Evolutionary conservation across 2,113 vertebrate genomes (phyloP), one percentile per base, ranked within the genome.

Genomic region (Scophthalmus maximus): DNA sequence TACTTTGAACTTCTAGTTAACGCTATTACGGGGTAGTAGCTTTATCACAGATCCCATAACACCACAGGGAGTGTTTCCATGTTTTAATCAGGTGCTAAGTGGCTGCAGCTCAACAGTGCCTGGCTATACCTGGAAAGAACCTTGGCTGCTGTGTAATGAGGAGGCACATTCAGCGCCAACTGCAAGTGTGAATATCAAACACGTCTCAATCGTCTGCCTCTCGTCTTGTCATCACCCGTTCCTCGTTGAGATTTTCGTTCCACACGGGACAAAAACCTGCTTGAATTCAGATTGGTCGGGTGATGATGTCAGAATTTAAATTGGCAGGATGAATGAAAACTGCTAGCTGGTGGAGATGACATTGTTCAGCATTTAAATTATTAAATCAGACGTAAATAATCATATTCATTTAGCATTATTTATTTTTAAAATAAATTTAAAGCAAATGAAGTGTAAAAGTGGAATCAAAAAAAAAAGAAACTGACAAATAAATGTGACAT

Each of bases 1-100:
- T 61, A 78, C 58, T 84, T 76, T 78, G 44, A 47, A 71, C 71
- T 75, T 80, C 68, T 76, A 76, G 55, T 68, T 82, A 78, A 76
- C 60, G 65, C 58, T 49, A 61, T 77, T 84, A 79, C 67, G 72
- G 73, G 58, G 52, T 60, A 84, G 78, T 47, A 71, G 52, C 53
- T 69, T 82, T 84, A 84, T 87, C 87, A 86, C 86, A 82, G 82
- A 87, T 76, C 81, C 73, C 64, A 69, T 42, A 81, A 76, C 81
- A 81, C 81, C 73, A 80, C 68, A 29, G 81, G 65, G 85, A 86
- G 71, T 90, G 79, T 91, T 92, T 90, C 84, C 72, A 81, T 86
- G 74, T 91, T 90, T 89, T 90, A 91, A 91, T 89, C 84, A 84
- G 88, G 91, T 90, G 87, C 84, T 92, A 92, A 92, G 88, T 92